A percentile compares a stretch with the other conserved stretches of the same genome.
phyloP scores from a whole-genome alignment of 2,888 invertebrate species.

The Serripes groenlandicus region DNA sequence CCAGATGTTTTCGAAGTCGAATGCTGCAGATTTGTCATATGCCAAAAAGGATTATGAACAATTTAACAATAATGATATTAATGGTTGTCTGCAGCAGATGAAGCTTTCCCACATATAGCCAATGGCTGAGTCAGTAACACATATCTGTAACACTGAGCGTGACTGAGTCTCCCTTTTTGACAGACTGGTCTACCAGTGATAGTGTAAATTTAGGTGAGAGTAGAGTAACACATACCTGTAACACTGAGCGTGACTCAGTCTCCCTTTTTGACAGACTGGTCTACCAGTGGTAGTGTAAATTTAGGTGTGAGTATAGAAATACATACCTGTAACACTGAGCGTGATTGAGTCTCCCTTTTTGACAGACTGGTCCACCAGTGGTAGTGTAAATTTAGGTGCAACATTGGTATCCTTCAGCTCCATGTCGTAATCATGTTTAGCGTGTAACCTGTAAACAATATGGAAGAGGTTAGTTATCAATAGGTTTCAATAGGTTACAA shows the following conservation, averaged over 20 bases:
- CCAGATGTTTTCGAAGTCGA: too few relatives aligned
- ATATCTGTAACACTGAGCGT: conserved; percentile 82
- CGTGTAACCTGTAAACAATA: too few relatives aligned
- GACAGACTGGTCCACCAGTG: conserved; percentile 82
- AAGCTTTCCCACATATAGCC: too few relatives aligned
- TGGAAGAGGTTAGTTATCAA: too few relatives aligned
- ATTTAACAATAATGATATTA: too few relatives aligned
- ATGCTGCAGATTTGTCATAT: too few relatives aligned
- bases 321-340: conserved; percentile 80
- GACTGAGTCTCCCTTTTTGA: conserved; percentile 79
- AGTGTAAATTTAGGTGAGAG: conserved; percentile 81
- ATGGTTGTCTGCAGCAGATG: too few relatives aligned
- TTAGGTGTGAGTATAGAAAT: conserved; percentile 80
- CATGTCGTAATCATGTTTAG: conserved; percentile 74
- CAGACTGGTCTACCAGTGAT: conserved; percentile 82
- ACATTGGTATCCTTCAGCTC: conserved; percentile 72
- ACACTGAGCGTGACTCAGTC: conserved; percentile 80
- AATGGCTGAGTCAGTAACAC: too few relatives aligned
- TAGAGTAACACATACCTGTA: too few relatives aligned
- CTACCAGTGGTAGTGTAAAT: conserved; percentile 82
- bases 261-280: conserved; percentile 81
- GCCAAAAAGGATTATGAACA: too few relatives aligned
- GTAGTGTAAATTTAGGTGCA: conserved; percentile 81
- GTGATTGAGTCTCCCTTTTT: conserved; percentile 80
- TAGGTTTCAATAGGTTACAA: too few relatives aligned